These are phyloP conservation scores for Caenorhabditis latens DNA, from an alignment of 1,140 invertebrate genomes.

Conservation along the genomic window DNA sequence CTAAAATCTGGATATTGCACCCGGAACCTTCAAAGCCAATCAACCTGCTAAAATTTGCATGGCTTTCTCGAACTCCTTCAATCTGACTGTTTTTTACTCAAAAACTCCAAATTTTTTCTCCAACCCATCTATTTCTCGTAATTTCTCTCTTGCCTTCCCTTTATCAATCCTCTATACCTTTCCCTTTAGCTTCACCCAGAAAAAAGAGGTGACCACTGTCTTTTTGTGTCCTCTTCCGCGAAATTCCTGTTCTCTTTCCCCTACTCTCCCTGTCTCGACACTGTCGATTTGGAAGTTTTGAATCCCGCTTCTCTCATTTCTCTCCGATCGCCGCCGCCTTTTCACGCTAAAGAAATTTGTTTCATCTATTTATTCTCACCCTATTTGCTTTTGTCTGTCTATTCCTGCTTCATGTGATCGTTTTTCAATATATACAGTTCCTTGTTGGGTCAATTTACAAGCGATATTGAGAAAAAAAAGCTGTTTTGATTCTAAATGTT, in stretches of 20 bases:
- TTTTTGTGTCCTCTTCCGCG: background rate
- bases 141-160: too few species aligned
- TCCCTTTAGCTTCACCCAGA: too few species aligned
- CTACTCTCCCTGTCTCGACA: too few species aligned
- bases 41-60: too few species aligned
- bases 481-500: too few species aligned
- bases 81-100: too few species aligned
- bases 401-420: background rate
- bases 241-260: constrained; percentile 10
- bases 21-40: too few species aligned
- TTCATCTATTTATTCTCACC: background rate
- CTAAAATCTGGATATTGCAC: too few species aligned
- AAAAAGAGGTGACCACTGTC: background rate
- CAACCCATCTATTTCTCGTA: too few species aligned
- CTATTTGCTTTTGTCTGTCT: background rate
- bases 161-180: too few species aligned
- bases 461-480: background rate
- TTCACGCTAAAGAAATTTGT: constrained; percentile 34
- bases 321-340: background rate
- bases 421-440: background rate
- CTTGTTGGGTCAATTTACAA: background rate
- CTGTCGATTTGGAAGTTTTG: constrained; percentile 7
- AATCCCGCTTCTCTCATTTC: background rate
- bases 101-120: too few species aligned
- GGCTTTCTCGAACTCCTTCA: too few species aligned